phyloP scores from a whole-genome alignment of 2,888 invertebrate genomes.

The Buathra laborator region DNA sequence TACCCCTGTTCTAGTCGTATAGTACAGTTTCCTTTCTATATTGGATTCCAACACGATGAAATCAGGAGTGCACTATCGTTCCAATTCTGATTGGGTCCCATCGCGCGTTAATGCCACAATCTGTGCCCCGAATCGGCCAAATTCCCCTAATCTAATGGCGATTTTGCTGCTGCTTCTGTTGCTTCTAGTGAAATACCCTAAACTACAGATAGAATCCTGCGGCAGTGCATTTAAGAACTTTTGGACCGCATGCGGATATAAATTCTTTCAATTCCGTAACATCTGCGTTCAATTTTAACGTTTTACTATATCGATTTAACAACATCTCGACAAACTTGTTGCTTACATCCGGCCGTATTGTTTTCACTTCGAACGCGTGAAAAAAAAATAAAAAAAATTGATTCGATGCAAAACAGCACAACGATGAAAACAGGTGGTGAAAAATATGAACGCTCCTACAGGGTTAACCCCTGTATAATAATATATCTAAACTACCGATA shows the following conservation, averaged over 20 bases:
- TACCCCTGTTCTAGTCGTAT: not conserved
- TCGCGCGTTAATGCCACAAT: constrained; percentile 57
- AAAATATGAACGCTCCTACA: too few species aligned
- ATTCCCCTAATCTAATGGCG: constrained; percentile 50
- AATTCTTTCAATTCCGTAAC: too few species aligned
- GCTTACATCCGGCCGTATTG: too few species aligned
- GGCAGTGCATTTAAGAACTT: constrained; percentile 2
- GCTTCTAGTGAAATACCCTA: constrained; percentile 19
- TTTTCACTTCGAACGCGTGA: too few species aligned
- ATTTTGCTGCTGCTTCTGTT: constrained; percentile 11
- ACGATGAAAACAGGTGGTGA: too few species aligned
- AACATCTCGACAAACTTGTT: too few species aligned
- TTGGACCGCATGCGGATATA: constrained; percentile 27
- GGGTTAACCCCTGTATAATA: too few species aligned
- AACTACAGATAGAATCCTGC: not conserved
- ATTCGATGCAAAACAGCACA: too few species aligned
- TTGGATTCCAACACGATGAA: constrained; percentile 54
- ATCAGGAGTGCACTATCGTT: constrained; percentile 52
- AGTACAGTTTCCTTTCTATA: constrained; percentile 38
- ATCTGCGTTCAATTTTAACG: too few species aligned
- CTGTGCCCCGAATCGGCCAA: constrained; percentile 54
- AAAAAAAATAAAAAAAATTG: too few species aligned
- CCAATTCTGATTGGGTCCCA: constrained; percentile 39
- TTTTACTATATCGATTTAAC: too few species aligned
- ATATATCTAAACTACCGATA: too few species aligned